phyloP scores from a whole-genome alignment of 2,113 vertebrate species.

The Gnathonemus longibarbis region DNA sequence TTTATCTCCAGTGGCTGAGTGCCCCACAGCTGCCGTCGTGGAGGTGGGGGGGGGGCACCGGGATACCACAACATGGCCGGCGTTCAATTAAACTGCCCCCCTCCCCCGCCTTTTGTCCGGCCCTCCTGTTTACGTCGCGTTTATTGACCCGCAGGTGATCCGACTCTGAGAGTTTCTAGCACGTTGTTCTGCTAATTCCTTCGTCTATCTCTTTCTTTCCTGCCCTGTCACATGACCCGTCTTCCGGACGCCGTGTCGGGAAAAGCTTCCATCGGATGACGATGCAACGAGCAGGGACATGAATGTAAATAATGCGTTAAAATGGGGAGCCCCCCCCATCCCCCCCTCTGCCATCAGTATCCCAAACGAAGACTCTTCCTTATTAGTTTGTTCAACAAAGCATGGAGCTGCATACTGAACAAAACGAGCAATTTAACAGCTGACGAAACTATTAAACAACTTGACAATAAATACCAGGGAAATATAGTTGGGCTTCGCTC shows the following conservation, averaged over 20 bases:
- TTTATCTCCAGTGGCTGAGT: conserved; percentile 64
- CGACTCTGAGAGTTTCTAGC: conserved; percentile 2
- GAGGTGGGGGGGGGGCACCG: conserved; percentile 52
- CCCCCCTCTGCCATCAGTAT: not conserved
- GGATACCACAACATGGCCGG: conserved; percentile 56
- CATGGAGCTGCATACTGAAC: conserved; percentile 2
- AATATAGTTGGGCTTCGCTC: conserved; percentile 9
- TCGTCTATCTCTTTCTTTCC: not conserved
- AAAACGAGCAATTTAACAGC: conserved; percentile 26
- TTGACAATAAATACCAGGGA: conserved; percentile 5
- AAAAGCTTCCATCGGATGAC: not conserved
- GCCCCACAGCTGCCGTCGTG: conserved; percentile 62
- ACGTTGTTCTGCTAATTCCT: conserved; percentile 11
- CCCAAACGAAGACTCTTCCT: not conserved
- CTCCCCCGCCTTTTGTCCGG: conserved; percentile 24
- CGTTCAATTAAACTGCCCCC: conserved; percentile 57
- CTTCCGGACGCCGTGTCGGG: not conserved
- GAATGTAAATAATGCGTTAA: not conserved
- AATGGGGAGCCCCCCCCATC: not conserved
- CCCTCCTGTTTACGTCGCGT: conserved; percentile 33
- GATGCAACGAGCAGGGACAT: not conserved
- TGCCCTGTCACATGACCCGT: not conserved
- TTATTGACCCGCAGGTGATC: conserved; percentile 27
- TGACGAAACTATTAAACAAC: conserved; percentile 21
- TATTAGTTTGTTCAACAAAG: conserved; percentile 19